A percentile compares a stretch with the other conserved stretches of the same genome.
These are phyloP conservation scores for Channa striata DNA, from an alignment of 2,797 vertebrate genomes.

Conservation along the genomic window DNA sequence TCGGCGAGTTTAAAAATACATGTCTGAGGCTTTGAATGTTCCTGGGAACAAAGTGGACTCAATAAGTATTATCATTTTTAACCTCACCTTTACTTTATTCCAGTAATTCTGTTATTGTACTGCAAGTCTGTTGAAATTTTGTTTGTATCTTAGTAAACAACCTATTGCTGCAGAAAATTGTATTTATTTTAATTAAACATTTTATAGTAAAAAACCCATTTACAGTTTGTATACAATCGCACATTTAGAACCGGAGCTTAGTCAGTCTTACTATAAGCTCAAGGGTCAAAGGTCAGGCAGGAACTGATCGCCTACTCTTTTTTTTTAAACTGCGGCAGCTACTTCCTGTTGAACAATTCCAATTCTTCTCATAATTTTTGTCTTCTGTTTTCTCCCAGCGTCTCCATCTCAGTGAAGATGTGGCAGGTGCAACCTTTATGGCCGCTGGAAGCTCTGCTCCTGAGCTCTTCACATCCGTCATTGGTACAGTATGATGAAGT, in stretches of 20 bases:
- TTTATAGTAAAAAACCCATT: no score
- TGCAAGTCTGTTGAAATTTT: no score
- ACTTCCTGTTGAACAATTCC: background rate
- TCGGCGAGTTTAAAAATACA: no score
- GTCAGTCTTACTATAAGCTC: background rate
- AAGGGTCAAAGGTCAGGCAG: background rate
- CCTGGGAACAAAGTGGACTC: no score
- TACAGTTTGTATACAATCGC: background rate
- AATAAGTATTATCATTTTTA: no score
- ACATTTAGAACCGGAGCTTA: background rate
- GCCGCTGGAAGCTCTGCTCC: constrained; percentile 96
- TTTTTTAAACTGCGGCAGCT: background rate
- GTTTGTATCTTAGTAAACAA: no score
- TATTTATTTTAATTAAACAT: no score
- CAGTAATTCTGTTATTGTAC: no score
- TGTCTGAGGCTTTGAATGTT: no score
- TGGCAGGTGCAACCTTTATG: constrained; percentile 96
- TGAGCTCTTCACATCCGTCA: constrained; percentile 94
- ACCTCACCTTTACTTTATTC: no score
- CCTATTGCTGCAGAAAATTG: no score
- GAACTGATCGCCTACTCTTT: background rate
- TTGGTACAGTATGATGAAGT: constrained; percentile 84
- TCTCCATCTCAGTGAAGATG: constrained; percentile 94
- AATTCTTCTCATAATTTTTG: background rate
- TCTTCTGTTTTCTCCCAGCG: constrained; percentile 78